These are phyloP conservation scores for Amphiduros pacificus DNA, from an alignment of 2,888 invertebrate genomes.

Conservation along the genomic window DNA sequence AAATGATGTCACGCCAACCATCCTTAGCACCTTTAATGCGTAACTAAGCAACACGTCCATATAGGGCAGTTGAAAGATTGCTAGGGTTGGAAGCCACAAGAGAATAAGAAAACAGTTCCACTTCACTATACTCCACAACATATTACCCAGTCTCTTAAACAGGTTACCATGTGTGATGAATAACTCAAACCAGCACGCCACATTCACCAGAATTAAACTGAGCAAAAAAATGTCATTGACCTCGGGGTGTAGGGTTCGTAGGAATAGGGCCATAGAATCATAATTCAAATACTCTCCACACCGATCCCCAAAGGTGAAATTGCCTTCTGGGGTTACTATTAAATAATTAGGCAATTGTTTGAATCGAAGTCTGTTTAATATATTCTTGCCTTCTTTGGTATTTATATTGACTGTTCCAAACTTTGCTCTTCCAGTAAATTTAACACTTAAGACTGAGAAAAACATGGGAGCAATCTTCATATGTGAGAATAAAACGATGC, in stretches of 20 bases:
- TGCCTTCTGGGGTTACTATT: constrained; percentile 59
- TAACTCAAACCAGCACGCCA: constrained; percentile 60
- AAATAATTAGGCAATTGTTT: constrained; percentile 54
- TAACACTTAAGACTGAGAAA: constrained; percentile 63
- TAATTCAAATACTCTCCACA: constrained; percentile 60
- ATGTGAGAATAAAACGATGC: constrained; percentile 61
- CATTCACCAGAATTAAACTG: constrained; percentile 60
- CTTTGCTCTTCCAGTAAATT: constrained; percentile 63
- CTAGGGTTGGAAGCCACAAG: constrained; percentile 61
- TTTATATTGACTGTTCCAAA: constrained; percentile 56
- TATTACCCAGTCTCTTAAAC: constrained; percentile 52
- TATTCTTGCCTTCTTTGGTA: constrained; percentile 31
- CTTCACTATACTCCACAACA: constrained; percentile 59
- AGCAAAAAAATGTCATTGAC: constrained; percentile 63
- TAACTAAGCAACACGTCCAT: constrained; percentile 50
- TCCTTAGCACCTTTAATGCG: constrained; percentile 48
- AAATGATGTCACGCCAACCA: constrained; percentile 50
- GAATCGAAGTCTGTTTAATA: constrained; percentile 31
- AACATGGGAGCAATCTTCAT: constrained; percentile 61
- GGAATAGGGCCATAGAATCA: constrained; percentile 59
- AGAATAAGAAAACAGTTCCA: constrained; percentile 61
- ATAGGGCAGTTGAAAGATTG: constrained; percentile 58
- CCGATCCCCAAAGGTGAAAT: constrained; percentile 57
- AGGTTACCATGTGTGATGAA: constrained; percentile 56
- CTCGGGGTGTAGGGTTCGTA: constrained; percentile 62